Conservation (phyloP, 2,888 invertebrate species). For the Caenorhabditis sinica region DNA sequence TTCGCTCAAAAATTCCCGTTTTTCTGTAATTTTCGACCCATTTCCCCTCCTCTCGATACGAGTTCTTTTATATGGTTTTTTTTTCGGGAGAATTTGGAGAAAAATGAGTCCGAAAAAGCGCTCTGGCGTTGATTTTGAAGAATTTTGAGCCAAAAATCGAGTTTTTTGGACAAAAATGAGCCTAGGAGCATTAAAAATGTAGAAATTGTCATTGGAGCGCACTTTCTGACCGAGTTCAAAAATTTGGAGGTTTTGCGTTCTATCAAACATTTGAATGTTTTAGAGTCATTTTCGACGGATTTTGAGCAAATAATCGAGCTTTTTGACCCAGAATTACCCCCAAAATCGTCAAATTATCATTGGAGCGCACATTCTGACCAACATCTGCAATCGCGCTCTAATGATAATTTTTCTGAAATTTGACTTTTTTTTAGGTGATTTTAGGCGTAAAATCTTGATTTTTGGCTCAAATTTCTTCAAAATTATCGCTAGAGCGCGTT, state of each 20-base stretch:
- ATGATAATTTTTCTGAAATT: too few species aligned
- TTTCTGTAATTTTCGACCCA: neutral
- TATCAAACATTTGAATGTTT: too few species aligned
- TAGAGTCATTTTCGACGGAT: neutral
- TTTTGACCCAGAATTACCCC: neutral
- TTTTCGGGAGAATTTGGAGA: neutral
- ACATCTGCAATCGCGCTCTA: too few species aligned
- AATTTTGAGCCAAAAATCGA: neutral
- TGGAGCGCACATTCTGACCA: slow-evolving; percentile 3
- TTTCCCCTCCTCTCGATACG: neutral
- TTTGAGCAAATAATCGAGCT: neutral
- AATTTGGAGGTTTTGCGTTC: too few species aligned
- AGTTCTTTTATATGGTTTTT: neutral
- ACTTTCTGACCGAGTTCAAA: too few species aligned
- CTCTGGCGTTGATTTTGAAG: neutral
- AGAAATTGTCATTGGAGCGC: too few species aligned
- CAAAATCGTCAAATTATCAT: neutral
- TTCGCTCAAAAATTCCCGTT: neutral
- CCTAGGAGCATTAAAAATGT: too few species aligned
- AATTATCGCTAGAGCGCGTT: neutral
- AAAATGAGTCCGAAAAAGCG: slow-evolving; percentile 1
- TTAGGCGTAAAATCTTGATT: neutral
- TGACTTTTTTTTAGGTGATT: neutral
- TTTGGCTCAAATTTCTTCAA: neutral
- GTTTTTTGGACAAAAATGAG: too few species aligned